A percentile compares a stretch with the other conserved stretches of the same genome.
These are phyloP conservation scores for Holothuria leucospilota DNA, from an alignment of 53 echinoderm and acorn worm species.

Conservation along the genomic window DNA sequence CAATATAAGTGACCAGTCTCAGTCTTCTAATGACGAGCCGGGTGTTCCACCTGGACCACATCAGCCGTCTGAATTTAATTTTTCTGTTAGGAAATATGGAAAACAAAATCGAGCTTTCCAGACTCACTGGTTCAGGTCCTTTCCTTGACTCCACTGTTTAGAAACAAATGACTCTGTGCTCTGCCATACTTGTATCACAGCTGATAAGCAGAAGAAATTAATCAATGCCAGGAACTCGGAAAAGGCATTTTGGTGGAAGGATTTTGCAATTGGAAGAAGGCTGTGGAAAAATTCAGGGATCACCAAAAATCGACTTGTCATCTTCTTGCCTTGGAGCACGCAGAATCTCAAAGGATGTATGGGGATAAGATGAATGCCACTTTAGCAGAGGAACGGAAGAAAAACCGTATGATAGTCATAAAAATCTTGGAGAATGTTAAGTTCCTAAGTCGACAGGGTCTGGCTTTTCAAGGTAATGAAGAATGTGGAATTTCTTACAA, in stretches of 20 bases:
- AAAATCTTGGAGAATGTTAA: no score
- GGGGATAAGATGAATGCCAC: no score
- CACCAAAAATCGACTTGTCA: neutral
- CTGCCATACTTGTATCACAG: neutral
- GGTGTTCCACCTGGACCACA: neutral
- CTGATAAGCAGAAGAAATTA: constrained; percentile 9
- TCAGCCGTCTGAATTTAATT: constrained; percentile 11
- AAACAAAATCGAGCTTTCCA: constrained; percentile 21
- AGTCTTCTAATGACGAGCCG: neutral
- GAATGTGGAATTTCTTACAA: constrained; percentile 3
- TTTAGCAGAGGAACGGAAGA: no score
- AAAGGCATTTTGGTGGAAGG: neutral
- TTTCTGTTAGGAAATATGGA: constrained; percentile 13
- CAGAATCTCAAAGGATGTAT: no score
- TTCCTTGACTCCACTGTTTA: constrained; percentile 20
- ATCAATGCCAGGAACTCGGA: constrained; percentile 21
- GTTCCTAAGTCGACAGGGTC: no score
- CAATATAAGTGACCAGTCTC: no score
- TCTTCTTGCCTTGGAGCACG: no score
- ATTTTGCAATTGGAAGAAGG: no score
- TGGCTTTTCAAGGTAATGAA: no score
- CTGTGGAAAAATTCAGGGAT: no score
- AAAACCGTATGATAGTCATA: no score
- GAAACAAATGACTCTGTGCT: constrained; percentile 22
- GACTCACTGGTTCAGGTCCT: constrained; percentile 17